Evolutionary conservation across 2,888 invertebrate species (phyloP).

Genomic region (Nomada goodeniana): DNA sequence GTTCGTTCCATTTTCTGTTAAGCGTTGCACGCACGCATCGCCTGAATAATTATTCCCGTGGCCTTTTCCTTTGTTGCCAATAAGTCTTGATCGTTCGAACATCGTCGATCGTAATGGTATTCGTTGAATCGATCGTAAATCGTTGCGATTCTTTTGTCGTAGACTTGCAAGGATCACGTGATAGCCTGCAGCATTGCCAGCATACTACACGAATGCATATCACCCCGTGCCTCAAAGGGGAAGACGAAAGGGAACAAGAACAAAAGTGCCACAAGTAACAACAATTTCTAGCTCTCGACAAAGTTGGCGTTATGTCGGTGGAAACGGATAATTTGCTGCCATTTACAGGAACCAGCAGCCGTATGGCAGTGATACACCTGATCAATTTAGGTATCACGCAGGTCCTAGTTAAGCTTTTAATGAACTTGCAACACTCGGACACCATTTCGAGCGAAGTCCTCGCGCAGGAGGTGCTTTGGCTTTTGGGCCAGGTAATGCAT

Average conservation of each 20-base stretch:
- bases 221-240: conserved; percentile 84
- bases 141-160: conserved; percentile 12
- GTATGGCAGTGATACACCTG: conserved; percentile 86
- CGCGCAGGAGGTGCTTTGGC: conserved; percentile 87
- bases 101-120: neutral
- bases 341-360: conserved; percentile 85
- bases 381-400: conserved; percentile 86
- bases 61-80: conserved; percentile 44
- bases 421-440: conserved; percentile 85
- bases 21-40: conserved; percentile 47
- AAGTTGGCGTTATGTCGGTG: neutral
- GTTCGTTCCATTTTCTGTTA: conserved; percentile 56
- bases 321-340: conserved; percentile 28
- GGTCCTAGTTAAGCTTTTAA: conserved; percentile 86
- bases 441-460: conserved; percentile 86
- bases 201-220: conserved; percentile 87
- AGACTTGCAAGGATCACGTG: conserved; percentile 86
- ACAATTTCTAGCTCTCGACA: conserved; percentile 18
- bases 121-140: neutral
- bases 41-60: conserved; percentile 55
- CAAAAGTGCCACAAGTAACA: conserved; percentile 76
- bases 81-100: conserved; percentile 26
- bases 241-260: conserved; percentile 75
- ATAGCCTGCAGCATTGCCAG: conserved; percentile 86
- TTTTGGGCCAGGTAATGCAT: conserved; percentile 86